These are phyloP conservation scores for Habrosyne pyritoides DNA, from an alignment of 2,888 invertebrate genomes.

Conservation along the genomic window DNA sequence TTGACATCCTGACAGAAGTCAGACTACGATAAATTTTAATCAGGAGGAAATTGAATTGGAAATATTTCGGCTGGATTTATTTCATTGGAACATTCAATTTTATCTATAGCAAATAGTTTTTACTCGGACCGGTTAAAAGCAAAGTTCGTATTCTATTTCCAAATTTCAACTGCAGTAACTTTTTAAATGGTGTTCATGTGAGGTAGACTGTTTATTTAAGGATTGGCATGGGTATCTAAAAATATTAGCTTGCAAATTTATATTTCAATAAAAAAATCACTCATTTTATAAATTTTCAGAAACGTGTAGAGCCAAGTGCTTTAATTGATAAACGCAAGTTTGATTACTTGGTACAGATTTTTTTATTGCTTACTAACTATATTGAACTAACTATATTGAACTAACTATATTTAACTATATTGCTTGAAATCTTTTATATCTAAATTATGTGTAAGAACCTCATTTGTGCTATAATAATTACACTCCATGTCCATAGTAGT, in stretches of 20 bases:
- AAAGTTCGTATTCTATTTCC: slow-evolving; percentile 73
- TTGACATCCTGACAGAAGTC: slow-evolving; percentile 36
- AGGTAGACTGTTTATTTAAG: slow-evolving; percentile 16
- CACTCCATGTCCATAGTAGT: slow-evolving; percentile 29
- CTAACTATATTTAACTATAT: too few species aligned
- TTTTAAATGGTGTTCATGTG: slow-evolving; percentile 41
- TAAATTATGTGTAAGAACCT: too few species aligned
- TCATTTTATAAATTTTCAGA: neutral
- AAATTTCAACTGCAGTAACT: slow-evolving; percentile 50
- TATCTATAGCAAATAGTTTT: slow-evolving; percentile 62
- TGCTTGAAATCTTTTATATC: too few species aligned
- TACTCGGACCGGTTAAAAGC: slow-evolving; percentile 60
- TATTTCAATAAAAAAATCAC: neutral
- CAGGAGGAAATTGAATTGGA: slow-evolving; percentile 57
- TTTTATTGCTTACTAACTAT: too few species aligned
- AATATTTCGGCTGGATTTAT: slow-evolving; percentile 57
- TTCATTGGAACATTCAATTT: slow-evolving; percentile 59
- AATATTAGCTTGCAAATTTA: neutral
- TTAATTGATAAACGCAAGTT: too few species aligned
- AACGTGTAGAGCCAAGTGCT: too few species aligned
- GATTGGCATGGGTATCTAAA: slow-evolving; percentile 7
- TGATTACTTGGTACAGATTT: too few species aligned
- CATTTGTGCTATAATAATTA: slow-evolving; percentile 26
- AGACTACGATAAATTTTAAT: slow-evolving; percentile 54
- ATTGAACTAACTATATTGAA: too few species aligned